Evolutionary conservation across 2,113 vertebrate species (phyloP), one percentile per base, ranked within the genome.

Genomic region (Delphinapterus leucas): DNA sequence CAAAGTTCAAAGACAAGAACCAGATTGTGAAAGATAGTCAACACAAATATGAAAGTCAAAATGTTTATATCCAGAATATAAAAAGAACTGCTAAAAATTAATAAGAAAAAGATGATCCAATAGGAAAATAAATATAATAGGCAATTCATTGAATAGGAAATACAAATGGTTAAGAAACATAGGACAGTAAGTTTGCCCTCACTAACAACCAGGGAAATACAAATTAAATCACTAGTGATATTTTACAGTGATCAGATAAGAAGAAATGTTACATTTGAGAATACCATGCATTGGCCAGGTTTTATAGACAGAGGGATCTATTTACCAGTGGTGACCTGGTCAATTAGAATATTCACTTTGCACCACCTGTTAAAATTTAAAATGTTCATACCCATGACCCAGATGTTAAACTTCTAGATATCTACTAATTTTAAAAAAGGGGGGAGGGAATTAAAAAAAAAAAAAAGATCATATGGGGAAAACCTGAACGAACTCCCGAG

Each of bases 231-330:
- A 61, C 26, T 49, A 77, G 4, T 38, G 41, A 41, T 80, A 70
- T 77, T 73, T 79, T 88, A 71, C 9, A 76, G 15, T 60, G 61
- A 47, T 36, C 41, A n/a, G 26, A 68, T 8, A 83, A 21, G 20
- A 88, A 88, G 28, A 96, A 90, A 33, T 70, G 21, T 70, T 88
- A 79, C 12, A 55, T 93, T 60, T 90, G 83, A 96, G 93, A 92
- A 80, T 53, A 82, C 11, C 2, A 44, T n/a, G 5, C 1, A 21
- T 6, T 84, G 28, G 28, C 6, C 11, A 47, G 44, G 9, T 47
- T 47, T 47, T 47, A 47, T 47, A 47, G 44, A 47, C 44, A 47
- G 6, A 79, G 2, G 17, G 20, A 41, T 26, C 17, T 67, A 53
- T 38, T 94, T 53, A 55, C 31, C 17, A 53, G 36, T 10, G 9